phyloP scores from a whole-genome alignment of 2,797 vertebrate species.

The Moxostoma hubbsi region DNA sequence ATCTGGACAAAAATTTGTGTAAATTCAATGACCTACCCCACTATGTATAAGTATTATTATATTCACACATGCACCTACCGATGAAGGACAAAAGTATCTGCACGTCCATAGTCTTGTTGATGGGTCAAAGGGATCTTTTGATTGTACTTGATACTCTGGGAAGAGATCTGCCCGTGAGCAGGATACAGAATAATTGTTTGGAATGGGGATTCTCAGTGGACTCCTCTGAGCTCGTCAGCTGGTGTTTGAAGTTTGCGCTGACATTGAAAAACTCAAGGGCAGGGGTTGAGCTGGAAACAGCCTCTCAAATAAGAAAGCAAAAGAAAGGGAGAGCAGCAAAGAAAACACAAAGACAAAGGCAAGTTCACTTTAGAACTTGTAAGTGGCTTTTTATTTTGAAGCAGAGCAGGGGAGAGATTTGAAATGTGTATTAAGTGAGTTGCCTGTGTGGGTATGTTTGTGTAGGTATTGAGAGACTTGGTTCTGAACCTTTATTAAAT shows the following conservation, averaged over 20 bases:
- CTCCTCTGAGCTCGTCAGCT: conserved; percentile 68
- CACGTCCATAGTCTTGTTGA: conserved; percentile 60
- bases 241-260: conserved; percentile 74
- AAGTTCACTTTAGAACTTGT: conserved; percentile 67
- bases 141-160: conserved; percentile 85
- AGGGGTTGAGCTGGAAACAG: conserved; percentile 56
- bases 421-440: conserved; percentile 21
- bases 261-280: conserved; percentile 76
- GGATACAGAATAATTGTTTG: conserved; percentile 71
- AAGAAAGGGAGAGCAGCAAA: conserved; percentile 30
- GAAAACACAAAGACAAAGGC: conserved; percentile 56
- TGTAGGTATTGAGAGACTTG: conserved; percentile 47
- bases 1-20: no score
- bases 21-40: no score
- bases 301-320: conserved; percentile 63
- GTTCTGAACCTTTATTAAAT: conserved; percentile 67
- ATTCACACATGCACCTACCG: background rate
- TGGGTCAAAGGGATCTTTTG: conserved; percentile 75
- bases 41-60: no score
- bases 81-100: background rate
- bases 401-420: conserved; percentile 10
- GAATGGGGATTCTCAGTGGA: conserved; percentile 72
- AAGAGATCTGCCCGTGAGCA: conserved; percentile 75
- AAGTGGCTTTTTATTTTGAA: conserved; percentile 67
- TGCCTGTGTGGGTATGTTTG: conserved; percentile 34